phyloP scores from a whole-genome alignment of 1,140 invertebrate genomes.

The Trichonephila inaurata region DNA sequence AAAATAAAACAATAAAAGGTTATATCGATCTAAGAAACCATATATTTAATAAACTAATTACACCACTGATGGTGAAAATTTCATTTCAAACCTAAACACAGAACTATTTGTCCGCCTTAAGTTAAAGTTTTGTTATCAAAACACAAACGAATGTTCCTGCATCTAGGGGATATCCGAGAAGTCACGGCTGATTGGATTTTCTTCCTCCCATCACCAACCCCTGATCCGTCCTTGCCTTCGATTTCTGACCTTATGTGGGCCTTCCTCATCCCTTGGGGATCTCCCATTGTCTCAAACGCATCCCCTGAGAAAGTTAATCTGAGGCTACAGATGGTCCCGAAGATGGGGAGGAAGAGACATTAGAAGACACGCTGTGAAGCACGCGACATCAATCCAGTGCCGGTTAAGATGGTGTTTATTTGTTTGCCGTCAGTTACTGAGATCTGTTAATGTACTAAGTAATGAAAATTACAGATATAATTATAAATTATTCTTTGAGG shows the following conservation, averaged over 20 bases:
- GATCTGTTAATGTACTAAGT: no score
- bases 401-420: neutral
- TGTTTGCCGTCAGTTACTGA: neutral
- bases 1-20: no score
- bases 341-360: neutral
- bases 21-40: no score
- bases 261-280: neutral
- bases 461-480: no score
- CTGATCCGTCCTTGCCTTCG: neutral
- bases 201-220: neutral
- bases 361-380: neutral
- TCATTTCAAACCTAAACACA: no score
- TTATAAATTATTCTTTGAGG: no score
- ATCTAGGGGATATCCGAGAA: neutral
- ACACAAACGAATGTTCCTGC: neutral
- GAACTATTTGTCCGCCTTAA: neutral
- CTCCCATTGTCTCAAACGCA: constrained; percentile 31
- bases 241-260: constrained; percentile 16
- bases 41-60: no score
- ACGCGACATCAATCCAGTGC: neutral
- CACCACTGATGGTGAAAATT: no score
- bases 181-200: constrained; percentile 29
- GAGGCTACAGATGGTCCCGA: constrained; percentile 3
- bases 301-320: constrained; percentile 59
- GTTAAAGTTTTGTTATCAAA: neutral